Conservation (phyloP, 2,797 vertebrate genomes). For the Parambassis ranga region DNA sequence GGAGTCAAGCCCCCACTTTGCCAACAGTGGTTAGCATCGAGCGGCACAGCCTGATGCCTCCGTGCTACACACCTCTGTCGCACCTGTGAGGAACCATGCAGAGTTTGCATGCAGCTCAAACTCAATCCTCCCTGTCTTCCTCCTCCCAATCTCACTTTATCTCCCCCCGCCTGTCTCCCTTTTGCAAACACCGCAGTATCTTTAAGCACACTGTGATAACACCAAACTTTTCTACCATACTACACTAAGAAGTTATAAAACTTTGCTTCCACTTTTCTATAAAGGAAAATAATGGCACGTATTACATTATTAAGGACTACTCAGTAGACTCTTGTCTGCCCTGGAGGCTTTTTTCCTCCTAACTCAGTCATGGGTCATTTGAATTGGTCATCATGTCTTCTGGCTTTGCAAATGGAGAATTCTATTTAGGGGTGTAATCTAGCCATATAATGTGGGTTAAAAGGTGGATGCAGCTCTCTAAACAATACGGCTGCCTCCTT, state of each 20-base stretch:
- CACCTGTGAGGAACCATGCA: slow-evolving; percentile 50
- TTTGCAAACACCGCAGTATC: slow-evolving; percentile 28
- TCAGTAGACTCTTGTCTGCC: slow-evolving; percentile 7
- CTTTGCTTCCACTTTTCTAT: slow-evolving; percentile 21
- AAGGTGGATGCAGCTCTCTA: slow-evolving; percentile 22
- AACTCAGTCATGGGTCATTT: slow-evolving; percentile 43
- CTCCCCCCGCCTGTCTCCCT: not conserved
- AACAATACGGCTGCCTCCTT: slow-evolving; percentile 34
- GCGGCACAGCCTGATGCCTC: slow-evolving; percentile 36
- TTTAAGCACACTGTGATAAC: slow-evolving; percentile 24
- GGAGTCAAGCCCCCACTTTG: slow-evolving; percentile 68
- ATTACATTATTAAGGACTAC: slow-evolving; percentile 26
- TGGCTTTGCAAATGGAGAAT: slow-evolving; percentile 29
- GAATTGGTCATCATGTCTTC: slow-evolving; percentile 34
- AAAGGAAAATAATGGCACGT: slow-evolving; percentile 41
- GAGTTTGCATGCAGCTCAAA: slow-evolving; percentile 34
- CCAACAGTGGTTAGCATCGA: slow-evolving; percentile 67
- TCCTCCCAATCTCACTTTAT: slow-evolving; percentile 3
- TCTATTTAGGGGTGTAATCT: slow-evolving; percentile 42
- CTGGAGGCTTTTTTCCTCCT: slow-evolving; percentile 14
- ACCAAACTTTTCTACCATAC: not conserved
- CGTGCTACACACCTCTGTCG: slow-evolving; percentile 26
- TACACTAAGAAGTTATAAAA: slow-evolving; percentile 1
- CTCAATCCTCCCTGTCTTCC: not conserved
- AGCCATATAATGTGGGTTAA: slow-evolving; percentile 49